A percentile compares a stretch with the other conserved stretches of the same genome.
Evolutionary conservation across 2,113 vertebrate genomes (phyloP).

Genomic region (Chloebia gouldiae): DNA sequence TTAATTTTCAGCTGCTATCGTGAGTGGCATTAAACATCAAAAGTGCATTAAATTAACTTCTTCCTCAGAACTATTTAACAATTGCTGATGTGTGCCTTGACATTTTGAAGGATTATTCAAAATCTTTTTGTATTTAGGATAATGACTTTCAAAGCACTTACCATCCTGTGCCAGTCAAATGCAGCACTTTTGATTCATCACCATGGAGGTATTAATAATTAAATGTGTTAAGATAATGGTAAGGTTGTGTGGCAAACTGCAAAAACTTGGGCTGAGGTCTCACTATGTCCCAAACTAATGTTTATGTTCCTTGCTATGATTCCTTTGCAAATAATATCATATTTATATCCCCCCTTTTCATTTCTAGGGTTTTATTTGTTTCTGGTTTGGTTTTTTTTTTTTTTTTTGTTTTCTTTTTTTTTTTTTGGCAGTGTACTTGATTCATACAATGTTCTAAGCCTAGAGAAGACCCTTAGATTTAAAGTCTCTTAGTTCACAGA

Average conservation of each 20-base stretch:
- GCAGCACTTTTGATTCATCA: constrained; percentile 61
- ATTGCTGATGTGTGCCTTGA: constrained; percentile 60
- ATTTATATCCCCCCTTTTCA: background rate
- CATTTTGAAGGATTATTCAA: constrained; percentile 75
- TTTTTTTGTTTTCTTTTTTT: too few relatives aligned
- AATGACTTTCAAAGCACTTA: constrained; percentile 73
- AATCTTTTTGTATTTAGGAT: constrained; percentile 73
- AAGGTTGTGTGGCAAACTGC: background rate
- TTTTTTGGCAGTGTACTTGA: background rate
- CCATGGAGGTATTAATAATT: constrained; percentile 59
- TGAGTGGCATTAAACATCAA: constrained; percentile 57
- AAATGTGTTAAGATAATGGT: constrained; percentile 47
- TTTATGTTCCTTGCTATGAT: background rate
- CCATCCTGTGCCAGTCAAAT: constrained; percentile 69
- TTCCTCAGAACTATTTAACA: constrained; percentile 69
- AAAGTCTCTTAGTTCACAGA: background rate
- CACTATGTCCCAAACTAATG: background rate
- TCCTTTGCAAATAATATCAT: background rate
- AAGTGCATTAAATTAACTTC: constrained; percentile 67
- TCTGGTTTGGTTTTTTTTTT: too few relatives aligned
- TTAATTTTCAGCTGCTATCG: constrained; percentile 9
- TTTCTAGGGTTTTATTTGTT: background rate
- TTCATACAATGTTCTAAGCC: background rate
- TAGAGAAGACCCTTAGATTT: background rate
- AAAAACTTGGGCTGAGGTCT: background rate